Evolutionary conservation across 2,888 invertebrate species (phyloP).

Genomic region (Pterobdella sp.): DNA sequence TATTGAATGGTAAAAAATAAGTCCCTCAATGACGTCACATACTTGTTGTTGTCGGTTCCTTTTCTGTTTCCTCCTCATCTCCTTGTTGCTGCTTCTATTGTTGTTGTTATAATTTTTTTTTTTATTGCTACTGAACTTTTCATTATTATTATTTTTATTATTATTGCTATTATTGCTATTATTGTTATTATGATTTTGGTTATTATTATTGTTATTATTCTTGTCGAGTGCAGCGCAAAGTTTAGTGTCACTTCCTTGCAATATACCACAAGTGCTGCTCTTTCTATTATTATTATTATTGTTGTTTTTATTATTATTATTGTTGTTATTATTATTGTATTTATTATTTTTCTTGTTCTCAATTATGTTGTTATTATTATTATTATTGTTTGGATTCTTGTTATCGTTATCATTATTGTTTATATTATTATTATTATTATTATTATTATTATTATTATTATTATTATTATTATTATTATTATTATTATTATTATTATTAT

Average conservation of each 20-base stretch:
- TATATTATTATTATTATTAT: slow-evolving; percentile 14
- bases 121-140: background rate
- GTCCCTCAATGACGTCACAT: slow-evolving; percentile 32
- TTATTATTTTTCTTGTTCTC: background rate
- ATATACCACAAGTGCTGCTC: too few species aligned
- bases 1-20: too few species aligned
- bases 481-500: background rate
- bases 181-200: background rate
- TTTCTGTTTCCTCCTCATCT: background rate
- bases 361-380: background rate
- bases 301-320: background rate
- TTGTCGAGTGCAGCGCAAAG: too few species aligned
- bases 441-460: slow-evolving; percentile 19
- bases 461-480: slow-evolving; percentile 19
- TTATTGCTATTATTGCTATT: background rate
- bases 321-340: background rate
- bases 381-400: background rate
- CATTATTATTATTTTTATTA: background rate
- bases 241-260: too few species aligned
- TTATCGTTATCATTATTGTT: background rate
- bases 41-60: slow-evolving; percentile 16
- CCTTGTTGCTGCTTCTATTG: background rate
- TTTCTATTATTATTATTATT: background rate
- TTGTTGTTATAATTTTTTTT: background rate
- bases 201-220: background rate